These are phyloP conservation scores for Liodrosophila aerea DNA, from an alignment of 2,888 invertebrate genomes.

Conservation along the genomic window DNA sequence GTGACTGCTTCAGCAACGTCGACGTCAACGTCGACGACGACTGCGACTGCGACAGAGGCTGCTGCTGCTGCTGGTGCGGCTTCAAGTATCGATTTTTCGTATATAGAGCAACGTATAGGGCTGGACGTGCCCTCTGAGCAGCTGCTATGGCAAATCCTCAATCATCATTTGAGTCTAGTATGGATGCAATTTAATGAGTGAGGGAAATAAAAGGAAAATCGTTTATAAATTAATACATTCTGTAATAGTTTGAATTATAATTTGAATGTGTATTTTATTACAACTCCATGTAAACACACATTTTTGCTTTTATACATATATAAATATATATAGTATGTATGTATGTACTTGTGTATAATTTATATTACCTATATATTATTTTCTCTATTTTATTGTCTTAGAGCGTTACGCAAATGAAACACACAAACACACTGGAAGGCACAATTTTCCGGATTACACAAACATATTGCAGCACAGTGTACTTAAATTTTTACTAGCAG, in stretches of 20 bases:
- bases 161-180: too few species aligned
- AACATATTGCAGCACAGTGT: too few species aligned
- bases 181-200: too few species aligned
- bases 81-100: constrained; percentile 69
- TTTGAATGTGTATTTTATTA: neutral
- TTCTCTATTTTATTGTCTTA: constrained; percentile 19
- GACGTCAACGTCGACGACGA: constrained; percentile 5
- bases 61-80: constrained; percentile 30
- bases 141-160: constrained; percentile 26
- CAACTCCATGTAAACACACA: neutral
- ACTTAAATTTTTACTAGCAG: neutral
- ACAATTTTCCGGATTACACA: constrained; percentile 26
- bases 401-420: constrained; percentile 32
- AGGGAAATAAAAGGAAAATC: too few species aligned
- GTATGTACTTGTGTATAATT: neutral
- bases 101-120: constrained; percentile 35
- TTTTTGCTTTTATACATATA: too few species aligned
- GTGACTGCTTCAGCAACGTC: constrained; percentile 30
- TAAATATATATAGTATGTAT: too few species aligned
- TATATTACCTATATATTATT: neutral
- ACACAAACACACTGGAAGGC: constrained; percentile 36
- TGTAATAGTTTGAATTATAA: too few species aligned
- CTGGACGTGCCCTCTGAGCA: constrained; percentile 20
- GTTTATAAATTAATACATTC: too few species aligned
- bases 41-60: constrained; percentile 5